Percentiles rank a stretch among this genome's conserved stretches.
These are phyloP conservation scores for Odontamblyopus rebecca DNA, from an alignment of 2,797 vertebrate genomes.

Conservation along the genomic window DNA sequence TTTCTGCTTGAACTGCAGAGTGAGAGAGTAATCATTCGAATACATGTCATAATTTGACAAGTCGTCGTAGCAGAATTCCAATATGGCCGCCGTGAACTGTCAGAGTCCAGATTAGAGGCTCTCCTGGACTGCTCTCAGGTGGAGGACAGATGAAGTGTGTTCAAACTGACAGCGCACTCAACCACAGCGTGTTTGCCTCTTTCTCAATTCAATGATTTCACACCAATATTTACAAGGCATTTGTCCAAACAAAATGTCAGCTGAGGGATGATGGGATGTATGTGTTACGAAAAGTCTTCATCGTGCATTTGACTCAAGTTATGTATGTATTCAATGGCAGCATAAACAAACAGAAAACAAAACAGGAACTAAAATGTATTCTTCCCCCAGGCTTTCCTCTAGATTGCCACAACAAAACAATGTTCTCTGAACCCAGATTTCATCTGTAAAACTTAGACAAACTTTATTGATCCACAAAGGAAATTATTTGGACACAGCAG, in stretches of 20 bases:
- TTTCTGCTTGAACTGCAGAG: slow-evolving; percentile 53
- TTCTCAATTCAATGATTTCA: background rate
- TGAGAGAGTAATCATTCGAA: slow-evolving; percentile 55
- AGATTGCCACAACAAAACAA: no score
- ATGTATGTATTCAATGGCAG: background rate
- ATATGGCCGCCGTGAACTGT: slow-evolving; percentile 49
- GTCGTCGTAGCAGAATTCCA: slow-evolving; percentile 56
- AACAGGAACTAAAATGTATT: background rate
- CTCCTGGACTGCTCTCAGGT: slow-evolving; percentile 16
- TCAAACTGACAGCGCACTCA: slow-evolving; percentile 24
- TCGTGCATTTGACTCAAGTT: background rate
- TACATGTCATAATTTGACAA: slow-evolving; percentile 46
- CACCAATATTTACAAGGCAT: slow-evolving; percentile 2
- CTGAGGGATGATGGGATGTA: background rate
- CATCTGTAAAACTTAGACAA: no score
- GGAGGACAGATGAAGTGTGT: slow-evolving; percentile 25
- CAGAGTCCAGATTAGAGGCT: slow-evolving; percentile 45
- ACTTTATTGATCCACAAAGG: no score
- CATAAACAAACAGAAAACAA: background rate
- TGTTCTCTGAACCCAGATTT: no score
- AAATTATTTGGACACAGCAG: no score
- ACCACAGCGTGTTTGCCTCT: slow-evolving; percentile 9
- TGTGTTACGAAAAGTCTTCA: slow-evolving; percentile 11
- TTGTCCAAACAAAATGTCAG: slow-evolving; percentile 11
- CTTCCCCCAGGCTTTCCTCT: background rate